phyloP scores from a whole-genome alignment of 2,888 invertebrate genomes.

The Melieria picta region DNA sequence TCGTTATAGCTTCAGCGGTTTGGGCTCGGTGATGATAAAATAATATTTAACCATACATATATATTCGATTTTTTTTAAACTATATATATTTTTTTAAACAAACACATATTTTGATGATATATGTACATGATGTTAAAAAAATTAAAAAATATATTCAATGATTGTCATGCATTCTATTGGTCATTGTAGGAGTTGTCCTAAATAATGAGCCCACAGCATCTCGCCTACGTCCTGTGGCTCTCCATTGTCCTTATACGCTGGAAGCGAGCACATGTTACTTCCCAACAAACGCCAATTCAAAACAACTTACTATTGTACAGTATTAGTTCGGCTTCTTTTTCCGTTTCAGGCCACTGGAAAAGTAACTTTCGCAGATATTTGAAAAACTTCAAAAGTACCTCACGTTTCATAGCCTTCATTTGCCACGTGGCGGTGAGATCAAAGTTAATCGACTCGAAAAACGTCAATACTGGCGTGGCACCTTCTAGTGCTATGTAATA shows the following conservation, averaged over 20 bases:
- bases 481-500: slow-evolving; percentile 61
- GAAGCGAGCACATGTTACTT: background rate
- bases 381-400: slow-evolving; percentile 58
- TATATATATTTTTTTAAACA: no score
- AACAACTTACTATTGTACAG: slow-evolving; percentile 52
- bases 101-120: no score
- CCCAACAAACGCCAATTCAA: background rate
- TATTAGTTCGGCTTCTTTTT: slow-evolving; percentile 51
- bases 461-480: slow-evolving; percentile 61
- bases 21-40: no score
- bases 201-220: background rate
- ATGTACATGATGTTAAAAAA: no score
- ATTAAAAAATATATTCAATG: background rate
- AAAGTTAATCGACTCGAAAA: slow-evolving; percentile 53
- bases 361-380: slow-evolving; percentile 51
- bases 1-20: no score
- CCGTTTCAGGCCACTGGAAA: slow-evolving; percentile 54
- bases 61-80: no score
- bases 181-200: no score
- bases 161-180: slow-evolving; percentile 12
- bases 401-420: slow-evolving; percentile 57
- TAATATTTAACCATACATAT: no score
- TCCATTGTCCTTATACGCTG: slow-evolving; percentile 11
- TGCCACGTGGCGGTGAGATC: slow-evolving; percentile 51
- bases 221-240: slow-evolving; percentile 18